Percentiles rank a stretch among this genome's conserved stretches.
Evolutionary conservation across 2,797 vertebrate genomes (phyloP).

Genomic region (Macrochelys suwanniensis): DNA sequence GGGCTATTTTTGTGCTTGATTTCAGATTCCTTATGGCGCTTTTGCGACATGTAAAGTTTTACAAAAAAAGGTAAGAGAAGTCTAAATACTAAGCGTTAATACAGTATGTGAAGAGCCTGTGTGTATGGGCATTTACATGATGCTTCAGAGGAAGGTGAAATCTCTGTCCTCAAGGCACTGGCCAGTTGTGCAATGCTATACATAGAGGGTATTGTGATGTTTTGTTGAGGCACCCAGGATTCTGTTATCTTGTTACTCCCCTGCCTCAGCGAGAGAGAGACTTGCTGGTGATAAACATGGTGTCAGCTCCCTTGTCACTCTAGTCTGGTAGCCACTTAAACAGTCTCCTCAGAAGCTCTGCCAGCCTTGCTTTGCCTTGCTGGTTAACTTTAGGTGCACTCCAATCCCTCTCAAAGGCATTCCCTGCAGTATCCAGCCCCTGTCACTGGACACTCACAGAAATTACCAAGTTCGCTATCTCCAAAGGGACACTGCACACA

Average conservation of each 20-base stretch:
- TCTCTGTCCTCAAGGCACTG: background rate
- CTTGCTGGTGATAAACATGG: background rate
- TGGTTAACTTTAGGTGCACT: background rate
- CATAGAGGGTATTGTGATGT: rapidly evolving
- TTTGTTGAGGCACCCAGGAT: background rate
- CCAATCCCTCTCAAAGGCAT: background rate
- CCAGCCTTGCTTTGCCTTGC: background rate
- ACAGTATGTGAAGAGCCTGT: background rate
- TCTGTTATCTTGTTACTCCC: background rate
- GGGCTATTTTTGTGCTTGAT: background rate
- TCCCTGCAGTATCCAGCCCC: background rate
- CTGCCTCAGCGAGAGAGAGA: background rate
- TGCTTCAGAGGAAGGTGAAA: background rate
- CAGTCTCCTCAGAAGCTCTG: background rate
- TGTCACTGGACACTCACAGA: background rate
- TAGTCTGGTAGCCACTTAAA: background rate
- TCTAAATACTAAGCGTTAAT: background rate
- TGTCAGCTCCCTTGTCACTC: background rate
- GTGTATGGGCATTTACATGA: background rate
- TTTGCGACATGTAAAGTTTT: constrained; percentile 94
- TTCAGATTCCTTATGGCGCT: constrained; percentile 89
- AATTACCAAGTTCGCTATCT: background rate
- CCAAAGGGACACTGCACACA: background rate
- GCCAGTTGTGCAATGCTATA: rapidly evolving
- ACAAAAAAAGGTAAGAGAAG: constrained; percentile 92